Evolutionary conservation across 1,140 invertebrate species (phyloP).

Genomic region (Teleopsis dalmanni): DNA sequence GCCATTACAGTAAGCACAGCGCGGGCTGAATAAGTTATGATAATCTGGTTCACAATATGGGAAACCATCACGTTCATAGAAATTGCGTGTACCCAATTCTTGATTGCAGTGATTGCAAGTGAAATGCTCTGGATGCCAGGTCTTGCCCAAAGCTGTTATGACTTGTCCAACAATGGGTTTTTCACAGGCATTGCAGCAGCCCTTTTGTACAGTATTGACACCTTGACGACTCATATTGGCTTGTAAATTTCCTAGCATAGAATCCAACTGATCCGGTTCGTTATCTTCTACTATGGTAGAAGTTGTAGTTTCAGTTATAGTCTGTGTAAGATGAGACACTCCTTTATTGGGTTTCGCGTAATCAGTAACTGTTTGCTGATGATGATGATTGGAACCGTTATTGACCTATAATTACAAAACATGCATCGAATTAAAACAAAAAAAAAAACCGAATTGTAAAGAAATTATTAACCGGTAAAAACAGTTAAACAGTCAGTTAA

Average conservation of each 20-base stretch:
- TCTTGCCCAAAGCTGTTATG: slow-evolving; percentile 87
- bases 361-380: slow-evolving; percentile 57
- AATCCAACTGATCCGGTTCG: slow-evolving; percentile 67
- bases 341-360: slow-evolving; percentile 66
- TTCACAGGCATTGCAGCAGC: slow-evolving; percentile 94
- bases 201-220: slow-evolving; percentile 94
- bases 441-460: not conserved
- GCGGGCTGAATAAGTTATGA: slow-evolving; percentile 94
- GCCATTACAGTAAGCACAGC: slow-evolving; percentile 97
- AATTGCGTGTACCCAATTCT: slow-evolving; percentile 94
- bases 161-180: slow-evolving; percentile 97
- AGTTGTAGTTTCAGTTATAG: slow-evolving; percentile 44
- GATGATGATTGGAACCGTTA: slow-evolving; percentile 49
- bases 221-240: slow-evolving; percentile 96
- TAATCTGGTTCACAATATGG: slow-evolving; percentile 99
- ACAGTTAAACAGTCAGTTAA: not conserved
- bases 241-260: slow-evolving; percentile 70
- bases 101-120: slow-evolving; percentile 94
- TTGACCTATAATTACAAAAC: slow-evolving; percentile 47
- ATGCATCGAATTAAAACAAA: not conserved
- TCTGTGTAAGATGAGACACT: slow-evolving; percentile 46
- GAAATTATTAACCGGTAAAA: not conserved
- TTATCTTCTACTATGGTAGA: slow-evolving; percentile 36
- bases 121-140: slow-evolving; percentile 99
- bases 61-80: slow-evolving; percentile 93